Percentiles rank a stretch among this genome's conserved stretches.
These are phyloP conservation scores for Leiothrix lutea DNA, from an alignment of 2,113 vertebrate genomes.

Conservation along the genomic window DNA sequence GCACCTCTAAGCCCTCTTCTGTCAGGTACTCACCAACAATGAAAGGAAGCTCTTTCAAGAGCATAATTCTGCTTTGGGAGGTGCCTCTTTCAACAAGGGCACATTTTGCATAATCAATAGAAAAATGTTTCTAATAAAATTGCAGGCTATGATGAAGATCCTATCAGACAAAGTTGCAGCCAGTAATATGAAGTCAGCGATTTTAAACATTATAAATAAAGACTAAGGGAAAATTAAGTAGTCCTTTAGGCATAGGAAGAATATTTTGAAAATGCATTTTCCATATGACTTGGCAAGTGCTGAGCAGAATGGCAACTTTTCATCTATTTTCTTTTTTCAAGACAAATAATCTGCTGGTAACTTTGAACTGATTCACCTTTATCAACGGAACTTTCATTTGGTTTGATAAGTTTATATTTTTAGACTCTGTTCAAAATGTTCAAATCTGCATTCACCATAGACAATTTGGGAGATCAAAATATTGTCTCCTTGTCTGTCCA, in stretches of 20 bases:
- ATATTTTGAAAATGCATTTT: background rate
- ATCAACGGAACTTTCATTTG: background rate
- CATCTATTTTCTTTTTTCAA: background rate
- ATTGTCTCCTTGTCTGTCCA: background rate
- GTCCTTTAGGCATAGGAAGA: background rate
- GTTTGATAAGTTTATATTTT: background rate
- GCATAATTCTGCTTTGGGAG: background rate
- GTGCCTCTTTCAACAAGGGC: background rate
- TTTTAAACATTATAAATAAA: background rate
- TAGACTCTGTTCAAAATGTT: background rate
- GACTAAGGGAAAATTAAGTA: background rate
- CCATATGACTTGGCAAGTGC: background rate
- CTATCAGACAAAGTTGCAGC: background rate
- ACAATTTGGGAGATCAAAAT: background rate
- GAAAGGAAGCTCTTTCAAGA: background rate
- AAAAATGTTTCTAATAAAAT: background rate
- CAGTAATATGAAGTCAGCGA: background rate
- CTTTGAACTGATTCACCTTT: background rate
- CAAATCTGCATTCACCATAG: background rate
- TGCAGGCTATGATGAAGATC: background rate
- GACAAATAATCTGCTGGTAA: background rate
- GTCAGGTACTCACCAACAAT: background rate
- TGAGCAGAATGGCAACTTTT: background rate
- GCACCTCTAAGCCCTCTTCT: background rate
- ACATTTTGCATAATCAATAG: background rate